These are phyloP conservation scores for Phania funesta DNA, from an alignment of 2,888 invertebrate genomes.

Conservation along the genomic window DNA sequence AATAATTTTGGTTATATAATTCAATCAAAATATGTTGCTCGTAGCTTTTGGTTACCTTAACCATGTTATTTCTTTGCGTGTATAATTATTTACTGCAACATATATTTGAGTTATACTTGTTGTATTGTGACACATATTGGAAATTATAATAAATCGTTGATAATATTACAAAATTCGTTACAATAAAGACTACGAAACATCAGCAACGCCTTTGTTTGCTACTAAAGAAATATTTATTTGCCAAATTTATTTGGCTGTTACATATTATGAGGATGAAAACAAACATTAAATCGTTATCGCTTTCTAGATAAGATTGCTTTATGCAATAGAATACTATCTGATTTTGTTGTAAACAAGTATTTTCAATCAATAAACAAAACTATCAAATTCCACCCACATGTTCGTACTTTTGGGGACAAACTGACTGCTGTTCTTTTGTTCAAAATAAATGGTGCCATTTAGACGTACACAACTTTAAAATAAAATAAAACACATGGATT, in stretches of 20 bases:
- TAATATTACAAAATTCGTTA: conserved; percentile 18
- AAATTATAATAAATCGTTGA: neutral
- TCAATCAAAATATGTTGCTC: too few species aligned
- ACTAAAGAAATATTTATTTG: conserved; percentile 33
- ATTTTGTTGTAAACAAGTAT: conserved; percentile 20
- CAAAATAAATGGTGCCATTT: conserved; percentile 53
- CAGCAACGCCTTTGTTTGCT: conserved; percentile 12
- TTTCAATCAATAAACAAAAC: conserved; percentile 35
- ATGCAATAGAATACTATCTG: conserved; percentile 6
- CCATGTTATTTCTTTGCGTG: neutral
- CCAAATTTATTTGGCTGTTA: conserved; percentile 37
- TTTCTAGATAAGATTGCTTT: conserved; percentile 28
- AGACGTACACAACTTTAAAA: too few species aligned
- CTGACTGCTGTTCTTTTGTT: neutral
- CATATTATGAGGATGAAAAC: neutral
- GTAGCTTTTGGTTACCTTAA: too few species aligned
- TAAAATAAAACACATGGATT: too few species aligned
- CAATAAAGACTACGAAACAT: neutral
- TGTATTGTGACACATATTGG: neutral
- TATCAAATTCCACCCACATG: conserved; percentile 15
- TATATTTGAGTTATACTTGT: neutral
- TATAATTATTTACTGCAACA: neutral
- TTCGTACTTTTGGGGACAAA: conserved; percentile 1
- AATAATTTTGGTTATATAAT: too few species aligned
- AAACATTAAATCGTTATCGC: neutral